Conservation (phyloP, 2,797 vertebrate species). For the Pyrocephalus nanus region DNA sequence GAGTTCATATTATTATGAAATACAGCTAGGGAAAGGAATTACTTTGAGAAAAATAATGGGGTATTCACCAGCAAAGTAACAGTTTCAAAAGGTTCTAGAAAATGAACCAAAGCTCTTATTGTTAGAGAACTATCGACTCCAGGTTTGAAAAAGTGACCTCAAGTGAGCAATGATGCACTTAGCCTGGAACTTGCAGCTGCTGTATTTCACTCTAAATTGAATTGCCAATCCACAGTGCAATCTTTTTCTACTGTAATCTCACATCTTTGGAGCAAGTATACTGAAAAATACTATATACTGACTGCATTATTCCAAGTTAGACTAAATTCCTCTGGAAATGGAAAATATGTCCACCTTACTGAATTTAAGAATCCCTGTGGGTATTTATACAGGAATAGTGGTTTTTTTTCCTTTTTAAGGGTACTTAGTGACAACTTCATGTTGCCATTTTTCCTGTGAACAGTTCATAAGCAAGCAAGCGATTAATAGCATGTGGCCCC, state of each 20-base stretch:
- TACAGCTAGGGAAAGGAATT: neutral
- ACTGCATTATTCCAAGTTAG: neutral
- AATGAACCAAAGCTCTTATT: conserved; percentile 42
- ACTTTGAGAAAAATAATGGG: conserved; percentile 8
- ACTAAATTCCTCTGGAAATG: conserved; percentile 3
- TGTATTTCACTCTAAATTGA: conserved; percentile 61
- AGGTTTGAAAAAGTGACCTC: conserved; percentile 57
- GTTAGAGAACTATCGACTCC: conserved; percentile 48
- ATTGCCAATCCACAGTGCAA: conserved; percentile 52
- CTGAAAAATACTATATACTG: neutral
- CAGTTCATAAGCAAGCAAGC: neutral
- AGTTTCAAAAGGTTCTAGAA: conserved; percentile 35
- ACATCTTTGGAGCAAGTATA: conserved; percentile 3
- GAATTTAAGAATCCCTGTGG: neutral
- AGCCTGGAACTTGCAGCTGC: conserved; percentile 18
- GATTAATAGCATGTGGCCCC: neutral
- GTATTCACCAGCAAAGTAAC: neutral
- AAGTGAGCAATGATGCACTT: conserved; percentile 62
- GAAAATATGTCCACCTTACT: neutral
- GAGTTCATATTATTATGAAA: neutral
- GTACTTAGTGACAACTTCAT: neutral
- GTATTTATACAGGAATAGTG: neutral
- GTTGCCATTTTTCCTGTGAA: neutral
- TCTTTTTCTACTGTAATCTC: conserved; percentile 20
- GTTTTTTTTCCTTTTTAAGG: neutral